Conservation (phyloP, 1,140 invertebrate species). For the Drosophila lacertosa region DNA sequence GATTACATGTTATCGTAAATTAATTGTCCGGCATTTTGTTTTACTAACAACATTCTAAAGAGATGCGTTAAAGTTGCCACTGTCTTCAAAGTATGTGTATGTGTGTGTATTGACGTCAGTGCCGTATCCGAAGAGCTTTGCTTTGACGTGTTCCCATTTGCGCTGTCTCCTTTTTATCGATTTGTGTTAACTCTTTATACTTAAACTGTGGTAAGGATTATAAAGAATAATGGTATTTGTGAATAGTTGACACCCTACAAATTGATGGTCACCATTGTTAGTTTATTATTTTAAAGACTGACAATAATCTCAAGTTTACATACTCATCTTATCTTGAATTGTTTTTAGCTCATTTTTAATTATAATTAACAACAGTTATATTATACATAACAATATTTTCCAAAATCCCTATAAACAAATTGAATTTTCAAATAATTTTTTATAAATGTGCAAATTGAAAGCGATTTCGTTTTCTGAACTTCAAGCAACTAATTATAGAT, state of each 20-base stretch:
- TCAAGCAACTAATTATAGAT: constrained; percentile 4
- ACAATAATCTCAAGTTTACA: too few species aligned
- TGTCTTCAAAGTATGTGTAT: not conserved
- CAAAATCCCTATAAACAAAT: too few species aligned
- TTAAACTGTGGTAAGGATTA: too few species aligned
- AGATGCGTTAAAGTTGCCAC: constrained; percentile 52
- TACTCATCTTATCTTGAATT: too few species aligned
- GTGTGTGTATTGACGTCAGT: constrained; percentile 9
- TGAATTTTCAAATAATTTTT: too few species aligned
- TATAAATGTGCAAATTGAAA: not conserved
- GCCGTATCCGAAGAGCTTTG: constrained; percentile 12
- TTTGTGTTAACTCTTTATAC: not conserved
- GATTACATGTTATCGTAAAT: constrained; percentile 81
- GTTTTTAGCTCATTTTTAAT: too few species aligned
- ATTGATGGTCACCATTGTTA: too few species aligned
- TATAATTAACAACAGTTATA: too few species aligned
- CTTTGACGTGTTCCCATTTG: not conserved
- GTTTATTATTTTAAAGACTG: too few species aligned
- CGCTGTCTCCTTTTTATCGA: constrained; percentile 1
- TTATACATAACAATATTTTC: too few species aligned
- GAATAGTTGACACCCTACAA: too few species aligned
- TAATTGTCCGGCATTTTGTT: constrained; percentile 81
- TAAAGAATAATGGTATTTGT: too few species aligned
- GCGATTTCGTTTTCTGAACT: not conserved
- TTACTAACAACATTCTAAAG: constrained; percentile 65